phyloP scores from a whole-genome alignment of 2,888 invertebrate species.

The Melieria omissa region DNA sequence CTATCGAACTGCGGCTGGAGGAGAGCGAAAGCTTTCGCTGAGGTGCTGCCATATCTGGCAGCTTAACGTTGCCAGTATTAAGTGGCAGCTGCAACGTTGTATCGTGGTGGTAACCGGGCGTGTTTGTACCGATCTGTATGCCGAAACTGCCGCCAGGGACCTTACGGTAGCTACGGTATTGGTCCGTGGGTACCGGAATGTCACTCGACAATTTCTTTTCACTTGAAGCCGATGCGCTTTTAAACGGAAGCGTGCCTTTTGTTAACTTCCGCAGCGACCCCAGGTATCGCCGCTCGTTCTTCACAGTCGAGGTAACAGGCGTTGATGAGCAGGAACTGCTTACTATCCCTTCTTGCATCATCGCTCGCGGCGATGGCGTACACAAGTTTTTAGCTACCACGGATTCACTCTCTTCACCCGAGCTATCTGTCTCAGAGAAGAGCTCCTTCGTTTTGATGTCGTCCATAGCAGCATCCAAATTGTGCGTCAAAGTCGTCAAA shows the following conservation, averaged over 20 bases:
- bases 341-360: constrained; percentile 35
- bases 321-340: constrained; percentile 40
- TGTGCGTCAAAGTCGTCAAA: constrained; percentile 9
- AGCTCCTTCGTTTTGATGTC: constrained; percentile 56
- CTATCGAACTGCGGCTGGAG: constrained; percentile 56
- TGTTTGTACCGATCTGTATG: constrained; percentile 65
- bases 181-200: constrained; percentile 81
- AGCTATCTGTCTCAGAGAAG: constrained; percentile 74
- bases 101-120: constrained; percentile 55
- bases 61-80: background rate
- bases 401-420: constrained; percentile 68
- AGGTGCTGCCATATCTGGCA: constrained; percentile 54
- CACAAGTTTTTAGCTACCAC: constrained; percentile 55
- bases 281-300: constrained; percentile 68
- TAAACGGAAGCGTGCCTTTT: constrained; percentile 66
- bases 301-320: constrained; percentile 51
- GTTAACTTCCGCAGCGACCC: constrained; percentile 79
- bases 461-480: background rate
- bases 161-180: constrained; percentile 80
- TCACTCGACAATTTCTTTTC: constrained; percentile 66
- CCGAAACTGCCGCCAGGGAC: constrained; percentile 70
- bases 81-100: constrained; percentile 36
- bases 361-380: constrained; percentile 60
- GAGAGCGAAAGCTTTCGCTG: constrained; percentile 55
- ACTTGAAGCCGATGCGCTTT: constrained; percentile 55